These are phyloP conservation scores for Hycleus phaleratus DNA, from an alignment of 1,140 invertebrate species.

Conservation along the genomic window DNA sequence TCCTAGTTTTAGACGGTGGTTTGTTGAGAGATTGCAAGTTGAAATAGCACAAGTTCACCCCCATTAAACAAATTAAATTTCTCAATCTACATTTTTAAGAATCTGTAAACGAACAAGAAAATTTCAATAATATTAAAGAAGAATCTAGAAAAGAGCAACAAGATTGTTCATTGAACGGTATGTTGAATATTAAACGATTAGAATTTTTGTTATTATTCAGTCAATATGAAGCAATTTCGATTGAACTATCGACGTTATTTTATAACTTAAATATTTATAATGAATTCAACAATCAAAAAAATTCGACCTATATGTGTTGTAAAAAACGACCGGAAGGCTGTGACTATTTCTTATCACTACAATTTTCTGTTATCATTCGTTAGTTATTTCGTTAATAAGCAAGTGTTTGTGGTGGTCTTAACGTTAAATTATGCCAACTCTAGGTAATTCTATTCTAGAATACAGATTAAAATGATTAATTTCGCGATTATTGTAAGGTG, in stretches of 20 bases:
- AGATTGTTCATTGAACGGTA: no score
- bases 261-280: neutral
- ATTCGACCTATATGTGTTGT: neutral
- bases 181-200: no score
- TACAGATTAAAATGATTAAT: neutral
- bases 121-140: no score
- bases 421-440: neutral
- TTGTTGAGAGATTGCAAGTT: conserved; percentile 7
- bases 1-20: conserved; percentile 6
- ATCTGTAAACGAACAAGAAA: no score
- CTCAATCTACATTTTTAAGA: no score
- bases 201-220: no score
- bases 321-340: no score
- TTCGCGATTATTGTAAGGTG: neutral
- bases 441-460: neutral
- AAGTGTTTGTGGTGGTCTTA: no score
- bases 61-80: no score
- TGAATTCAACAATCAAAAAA: neutral
- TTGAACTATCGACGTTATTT: neutral
- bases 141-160: no score
- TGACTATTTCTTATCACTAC: neutral
- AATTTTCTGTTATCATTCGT: neutral
- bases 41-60: neutral
- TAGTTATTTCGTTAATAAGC: no score
- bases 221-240: no score